Evolutionary conservation across 2,113 vertebrate species (phyloP).

Genomic region (Pavo muticus): DNA sequence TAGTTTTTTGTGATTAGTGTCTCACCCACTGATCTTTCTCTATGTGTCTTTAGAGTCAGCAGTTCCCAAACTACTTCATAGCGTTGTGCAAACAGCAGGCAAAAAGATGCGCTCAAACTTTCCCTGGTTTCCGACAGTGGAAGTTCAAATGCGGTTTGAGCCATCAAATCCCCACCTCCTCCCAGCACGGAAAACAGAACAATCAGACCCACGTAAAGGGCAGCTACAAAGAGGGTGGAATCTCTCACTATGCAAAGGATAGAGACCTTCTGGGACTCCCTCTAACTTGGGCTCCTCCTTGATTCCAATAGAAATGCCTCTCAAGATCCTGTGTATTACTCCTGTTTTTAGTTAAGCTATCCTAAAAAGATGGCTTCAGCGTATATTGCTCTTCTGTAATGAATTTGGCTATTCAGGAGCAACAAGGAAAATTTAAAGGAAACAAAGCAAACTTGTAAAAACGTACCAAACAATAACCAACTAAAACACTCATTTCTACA

Average conservation of each 20-base stretch:
- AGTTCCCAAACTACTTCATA: neutral
- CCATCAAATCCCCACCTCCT: neutral
- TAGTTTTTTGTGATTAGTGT: neutral
- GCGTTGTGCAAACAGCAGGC: neutral
- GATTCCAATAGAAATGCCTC: neutral
- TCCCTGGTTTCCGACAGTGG: neutral
- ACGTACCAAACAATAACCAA: neutral
- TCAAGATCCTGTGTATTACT: no score
- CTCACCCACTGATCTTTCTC: neutral
- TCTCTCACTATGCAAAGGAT: neutral
- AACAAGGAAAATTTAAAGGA: neutral
- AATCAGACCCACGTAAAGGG: neutral
- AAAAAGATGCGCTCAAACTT: rapidly evolving
- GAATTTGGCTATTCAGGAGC: no score
- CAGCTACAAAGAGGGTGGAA: neutral
- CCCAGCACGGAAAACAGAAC: neutral
- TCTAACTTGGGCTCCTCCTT: neutral
- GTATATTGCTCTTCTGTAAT: no score
- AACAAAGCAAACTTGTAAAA: neutral
- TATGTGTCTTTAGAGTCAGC: rapidly evolving
- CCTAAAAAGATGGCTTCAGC: no score
- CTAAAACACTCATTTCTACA: neutral
- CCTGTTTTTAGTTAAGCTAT: no score
- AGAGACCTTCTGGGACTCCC: neutral
- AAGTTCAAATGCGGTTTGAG: neutral